Conservation (phyloP, 1,140 invertebrate genomes). For the Papilio helenus region DNA sequence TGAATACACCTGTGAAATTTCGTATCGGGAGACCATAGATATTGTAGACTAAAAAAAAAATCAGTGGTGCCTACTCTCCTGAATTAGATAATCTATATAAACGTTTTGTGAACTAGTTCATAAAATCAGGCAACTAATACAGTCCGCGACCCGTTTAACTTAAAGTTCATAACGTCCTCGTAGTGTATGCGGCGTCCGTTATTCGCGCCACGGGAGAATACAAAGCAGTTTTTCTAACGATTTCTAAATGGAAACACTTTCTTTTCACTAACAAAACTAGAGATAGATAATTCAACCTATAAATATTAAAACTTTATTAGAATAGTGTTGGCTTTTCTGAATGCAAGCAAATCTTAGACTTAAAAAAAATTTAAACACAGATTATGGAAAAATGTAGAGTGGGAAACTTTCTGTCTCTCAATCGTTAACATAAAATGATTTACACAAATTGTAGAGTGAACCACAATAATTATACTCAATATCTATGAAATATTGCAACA, state of each 20-base stretch:
- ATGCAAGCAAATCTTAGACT: too few relatives aligned
- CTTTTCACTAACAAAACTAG: slow-evolving; percentile 29
- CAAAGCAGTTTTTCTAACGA: slow-evolving; percentile 45
- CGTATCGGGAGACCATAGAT: too few relatives aligned
- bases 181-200: slow-evolving; percentile 38
- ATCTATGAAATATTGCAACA: neutral
- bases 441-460: neutral
- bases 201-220: slow-evolving; percentile 39
- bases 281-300: neutral
- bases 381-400: too few relatives aligned
- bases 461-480: neutral
- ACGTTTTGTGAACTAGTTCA: slow-evolving; percentile 33
- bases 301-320: neutral
- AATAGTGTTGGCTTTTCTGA: too few relatives aligned
- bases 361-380: too few relatives aligned
- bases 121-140: slow-evolving; percentile 34
- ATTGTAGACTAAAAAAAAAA: too few relatives aligned
- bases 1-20: too few relatives aligned
- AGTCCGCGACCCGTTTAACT: slow-evolving; percentile 33
- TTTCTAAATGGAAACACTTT: slow-evolving; percentile 41
- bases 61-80: neutral
- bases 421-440: neutral
- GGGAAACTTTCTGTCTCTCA: neutral
- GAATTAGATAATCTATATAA: neutral
- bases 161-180: slow-evolving; percentile 23